Base-by-base conservation (phyloP, 2,797 vertebrate species). In the Smutsia temminckii region DNA sequence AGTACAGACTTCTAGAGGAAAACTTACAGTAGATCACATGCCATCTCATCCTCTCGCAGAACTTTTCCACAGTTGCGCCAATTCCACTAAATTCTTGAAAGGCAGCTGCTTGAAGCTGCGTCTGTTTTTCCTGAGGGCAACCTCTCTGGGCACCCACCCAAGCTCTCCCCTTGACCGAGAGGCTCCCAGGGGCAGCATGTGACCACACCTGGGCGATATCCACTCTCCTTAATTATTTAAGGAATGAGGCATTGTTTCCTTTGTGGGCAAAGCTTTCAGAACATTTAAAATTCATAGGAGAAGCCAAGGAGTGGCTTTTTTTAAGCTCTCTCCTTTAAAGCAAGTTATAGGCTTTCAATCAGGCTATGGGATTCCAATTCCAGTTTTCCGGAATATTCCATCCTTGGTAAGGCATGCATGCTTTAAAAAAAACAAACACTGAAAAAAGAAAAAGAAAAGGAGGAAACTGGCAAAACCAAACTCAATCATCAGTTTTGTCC, bases 221-320 rank as follows among this genome's bases (percentile, higher is more conserved):
- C 64, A 5, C 8, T 9, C 69, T 75, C 32, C 88, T 96, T 84
- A 91, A 94, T 96, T 96, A 89, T 96, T 93, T 75, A 95, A 79
- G 88, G 91, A 61, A 55, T 0, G 6, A 95, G 78, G 83, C 74
- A 71, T 55, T 92, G 93, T 86, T 95, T 93, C 79, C 80, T 83
- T 87, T 20, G 0, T 84, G 90, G 91, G 95, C 61, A 75, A 95
- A 42, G 96, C 74, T 92, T 89, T 89, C 69, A 75, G 89, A 93
- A 59, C 69, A 96, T 92, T 95, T 95, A 95, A 91, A 95, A 97
- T 95, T 93, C 95, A 96, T 25, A 34, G 87, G 94, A 66, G 85
- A 97, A 85, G 89, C 85, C 93, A 97, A 94, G 25, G 34, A 95
- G 77, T 57, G 13, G 71, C 29, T 96, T 93, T 96, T 75, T 95